Evolutionary conservation across 2,113 vertebrate genomes (phyloP).

Genomic region (Callorhinus ursinus): DNA sequence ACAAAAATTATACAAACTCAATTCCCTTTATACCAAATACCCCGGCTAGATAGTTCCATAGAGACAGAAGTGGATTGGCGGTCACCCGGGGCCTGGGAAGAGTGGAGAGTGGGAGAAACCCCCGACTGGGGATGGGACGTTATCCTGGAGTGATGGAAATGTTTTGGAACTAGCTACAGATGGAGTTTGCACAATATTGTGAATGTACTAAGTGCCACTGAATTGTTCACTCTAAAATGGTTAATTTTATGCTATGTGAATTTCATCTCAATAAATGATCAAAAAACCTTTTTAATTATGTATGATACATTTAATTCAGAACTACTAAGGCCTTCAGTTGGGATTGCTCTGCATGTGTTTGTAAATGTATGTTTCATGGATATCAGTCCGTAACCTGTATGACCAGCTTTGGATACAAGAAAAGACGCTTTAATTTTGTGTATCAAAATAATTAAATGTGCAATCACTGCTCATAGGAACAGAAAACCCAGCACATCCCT

Average conservation of each 20-base stretch:
- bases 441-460: not conserved
- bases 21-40: not conserved
- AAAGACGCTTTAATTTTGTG: not conserved
- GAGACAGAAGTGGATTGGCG: not conserved
- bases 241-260: not conserved
- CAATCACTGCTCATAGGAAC: not conserved
- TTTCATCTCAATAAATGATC: not conserved
- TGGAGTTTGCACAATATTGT: too few relatives aligned
- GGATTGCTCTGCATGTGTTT: not conserved
- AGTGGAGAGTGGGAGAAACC: not conserved
- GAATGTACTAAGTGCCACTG: not conserved
- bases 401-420: not conserved
- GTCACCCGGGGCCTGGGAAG: not conserved
- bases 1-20: not conserved
- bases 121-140: not conserved
- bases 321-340: not conserved
- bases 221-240: not conserved
- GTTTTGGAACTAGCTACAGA: not conserved
- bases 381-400: not conserved
- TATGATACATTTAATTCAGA: not conserved
- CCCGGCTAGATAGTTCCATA: not conserved
- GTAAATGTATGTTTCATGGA: not conserved
- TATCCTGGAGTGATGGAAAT: not conserved
- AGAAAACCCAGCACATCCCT: not conserved
- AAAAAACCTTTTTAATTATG: not conserved